Base-by-base conservation (phyloP, 2,888 invertebrate genomes). In the Lasioglossum figueresi region DNA sequence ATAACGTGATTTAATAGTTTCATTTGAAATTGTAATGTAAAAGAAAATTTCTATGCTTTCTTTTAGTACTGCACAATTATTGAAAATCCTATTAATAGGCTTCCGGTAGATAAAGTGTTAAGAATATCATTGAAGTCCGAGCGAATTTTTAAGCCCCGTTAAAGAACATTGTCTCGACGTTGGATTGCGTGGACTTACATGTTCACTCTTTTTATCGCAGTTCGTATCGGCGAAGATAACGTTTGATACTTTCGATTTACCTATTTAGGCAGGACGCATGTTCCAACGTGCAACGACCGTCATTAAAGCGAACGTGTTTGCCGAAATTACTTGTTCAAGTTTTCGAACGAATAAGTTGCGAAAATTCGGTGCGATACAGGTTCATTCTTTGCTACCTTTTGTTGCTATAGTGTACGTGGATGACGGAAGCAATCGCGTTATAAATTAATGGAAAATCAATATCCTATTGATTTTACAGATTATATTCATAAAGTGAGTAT, bases 401-500 rank as follows among this genome's bases (percentile, higher is more conserved):
- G 37, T 8, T n/a, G 37, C 37, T n/a, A 70, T 27, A 40, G 14
- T 2, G 37, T 31, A 23, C 14, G 76, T 19, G n/a, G 34, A 31
- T 14, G n/a, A 40, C 12, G n/a, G 68, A 37, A 27, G 23, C 34
- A 5, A 37, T 40, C 2, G 43, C 34, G 16, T 37, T 27, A 34
- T 68, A 77, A 70, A 76, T 34, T 19, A 1, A 27, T 27, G 27
- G 3, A 6, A 12, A 31, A 72, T 48, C 56, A 43, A 19, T 75
- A 12, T 71, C 37, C 2, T 34, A 48, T 52, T 12, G 3, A 66
- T 79, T 76, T 80, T 79, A 0, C 66, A 90, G 96, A 95, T 88
- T 95, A 95, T 90, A 93, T 95, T 84, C 94, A 95, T 87, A 95
- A 95, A 87, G 91, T 95, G 88, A 95, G 95, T 92, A 97, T 97